Evolutionary conservation across 1,140 invertebrate genomes (phyloP), one percentile per base, ranked within the genome.

Genomic region (Penaeus indicus): DNA sequence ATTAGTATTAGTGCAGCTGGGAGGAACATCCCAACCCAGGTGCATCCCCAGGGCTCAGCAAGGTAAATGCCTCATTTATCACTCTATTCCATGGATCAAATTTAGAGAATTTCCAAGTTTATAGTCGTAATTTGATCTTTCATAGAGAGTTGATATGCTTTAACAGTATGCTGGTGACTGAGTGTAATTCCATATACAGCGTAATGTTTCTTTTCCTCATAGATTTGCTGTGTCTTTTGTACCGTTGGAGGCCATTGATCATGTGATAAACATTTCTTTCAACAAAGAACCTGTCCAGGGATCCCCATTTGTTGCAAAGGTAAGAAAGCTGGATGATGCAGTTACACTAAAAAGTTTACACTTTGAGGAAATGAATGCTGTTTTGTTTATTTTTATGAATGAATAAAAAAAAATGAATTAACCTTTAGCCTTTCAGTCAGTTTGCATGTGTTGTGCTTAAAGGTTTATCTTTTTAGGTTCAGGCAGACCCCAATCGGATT

Each of bases 181-280:
- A n/a, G n/a, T n/a, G n/a, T n/a, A n/a, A n/a, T n/a, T n/a, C 22
- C 1, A 61, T n/a, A 22, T 72, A 42, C 79, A 22, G 69, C 84
- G n/a, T 32, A 85, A 16, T 63, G n/a, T n/a, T 95, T 95, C 84
- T 25, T 47, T 67, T 22, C 47, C 54, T 54, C 32, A 22, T 86
- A 95, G 97, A 91, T 99, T 99, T 93, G 97, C 97, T 80, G 98
- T 99, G 82, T 97, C 96, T 90, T 99, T 99, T 93, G 96, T 98
- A 83, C 98, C 98, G 54, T 95, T 97, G 60, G 97, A 99, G 93
- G 95, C 97, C 32, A 96, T 96, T 92, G 97, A 98, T 93, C 98
- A 99, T 93, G 95, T 97, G 62, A 97, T 99, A 90, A 98, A 97
- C 92, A 97, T 99, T 21, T 97, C 97, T 54, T 99, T 99, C 93